A percentile compares a stretch with the other conserved stretches of the same genome.
Evolutionary conservation across 2,113 vertebrate genomes (phyloP).

Genomic region (Saccopteryx bilineata): DNA sequence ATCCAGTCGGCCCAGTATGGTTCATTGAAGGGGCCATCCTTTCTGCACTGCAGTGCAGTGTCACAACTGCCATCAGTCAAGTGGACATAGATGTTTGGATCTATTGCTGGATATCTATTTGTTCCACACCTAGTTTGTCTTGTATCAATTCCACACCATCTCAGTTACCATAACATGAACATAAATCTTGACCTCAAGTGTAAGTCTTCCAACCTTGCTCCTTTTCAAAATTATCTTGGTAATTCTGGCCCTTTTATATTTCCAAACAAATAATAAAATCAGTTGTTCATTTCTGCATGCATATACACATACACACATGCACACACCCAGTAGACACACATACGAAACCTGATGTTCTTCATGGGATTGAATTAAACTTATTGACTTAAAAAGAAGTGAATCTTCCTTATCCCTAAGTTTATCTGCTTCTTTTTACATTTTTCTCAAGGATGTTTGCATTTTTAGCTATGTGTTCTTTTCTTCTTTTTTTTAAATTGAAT

Average conservation of each 20-base stretch:
- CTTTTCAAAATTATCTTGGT: slow-evolving; percentile 1
- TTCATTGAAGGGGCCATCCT: not conserved
- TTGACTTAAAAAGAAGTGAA: not conserved
- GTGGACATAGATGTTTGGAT: not conserved
- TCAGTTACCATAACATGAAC: slow-evolving; percentile 45
- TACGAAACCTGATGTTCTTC: not conserved
- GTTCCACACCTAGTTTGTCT: not conserved
- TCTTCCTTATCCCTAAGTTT: not conserved
- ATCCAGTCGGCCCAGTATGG: not conserved
- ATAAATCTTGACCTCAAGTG: not conserved
- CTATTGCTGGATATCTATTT: slow-evolving; percentile 42
- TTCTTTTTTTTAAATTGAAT: not conserved
- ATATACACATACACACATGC: not conserved
- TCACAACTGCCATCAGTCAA: slow-evolving; percentile 14
- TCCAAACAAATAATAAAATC: not conserved
- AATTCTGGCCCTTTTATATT: not conserved
- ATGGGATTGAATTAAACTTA: not conserved
- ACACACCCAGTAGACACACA: not conserved
- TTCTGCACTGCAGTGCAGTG: not conserved
- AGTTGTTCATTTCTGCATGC: not conserved
- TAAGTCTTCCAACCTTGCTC: not conserved
- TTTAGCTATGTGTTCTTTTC: slow-evolving; percentile 6
- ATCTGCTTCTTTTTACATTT: not conserved
- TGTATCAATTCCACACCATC: slow-evolving; percentile 32
- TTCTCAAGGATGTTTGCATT: not conserved